Conservation (phyloP, 2,113 vertebrate species). For the Sclerurus mexicanus region DNA sequence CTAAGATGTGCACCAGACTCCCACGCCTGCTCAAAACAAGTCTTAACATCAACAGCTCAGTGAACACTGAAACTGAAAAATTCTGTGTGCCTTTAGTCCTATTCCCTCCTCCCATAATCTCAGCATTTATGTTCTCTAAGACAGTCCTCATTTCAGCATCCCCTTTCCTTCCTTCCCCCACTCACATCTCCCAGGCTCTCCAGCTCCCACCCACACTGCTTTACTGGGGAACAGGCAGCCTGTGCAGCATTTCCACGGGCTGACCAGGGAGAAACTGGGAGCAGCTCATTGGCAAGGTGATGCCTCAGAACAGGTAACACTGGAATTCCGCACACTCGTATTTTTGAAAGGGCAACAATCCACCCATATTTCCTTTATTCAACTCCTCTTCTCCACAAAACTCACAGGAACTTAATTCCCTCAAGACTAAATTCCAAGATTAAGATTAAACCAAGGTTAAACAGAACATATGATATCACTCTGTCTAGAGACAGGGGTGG, state of each 20-base stretch:
- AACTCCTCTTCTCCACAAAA: background rate
- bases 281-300: background rate
- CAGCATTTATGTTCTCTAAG: background rate
- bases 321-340: background rate
- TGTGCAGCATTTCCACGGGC: background rate
- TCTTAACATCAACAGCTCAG: background rate
- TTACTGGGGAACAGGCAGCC: background rate
- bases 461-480: background rate
- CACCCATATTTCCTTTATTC: background rate
- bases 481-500: constrained; percentile 20
- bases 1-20: background rate
- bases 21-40: constrained; percentile 2
- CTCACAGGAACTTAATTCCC: background rate
- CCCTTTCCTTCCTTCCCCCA: background rate
- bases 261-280: background rate
- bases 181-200: background rate
- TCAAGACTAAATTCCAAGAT: too few species aligned
- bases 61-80: background rate
- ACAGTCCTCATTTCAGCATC: background rate
- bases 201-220: background rate
- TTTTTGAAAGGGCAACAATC: background rate
- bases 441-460: background rate
- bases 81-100: background rate
- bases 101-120: background rate
- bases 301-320: background rate